phyloP scores from a whole-genome alignment of 2,797 vertebrate genomes.

The Scomberomorus guttatus region DNA sequence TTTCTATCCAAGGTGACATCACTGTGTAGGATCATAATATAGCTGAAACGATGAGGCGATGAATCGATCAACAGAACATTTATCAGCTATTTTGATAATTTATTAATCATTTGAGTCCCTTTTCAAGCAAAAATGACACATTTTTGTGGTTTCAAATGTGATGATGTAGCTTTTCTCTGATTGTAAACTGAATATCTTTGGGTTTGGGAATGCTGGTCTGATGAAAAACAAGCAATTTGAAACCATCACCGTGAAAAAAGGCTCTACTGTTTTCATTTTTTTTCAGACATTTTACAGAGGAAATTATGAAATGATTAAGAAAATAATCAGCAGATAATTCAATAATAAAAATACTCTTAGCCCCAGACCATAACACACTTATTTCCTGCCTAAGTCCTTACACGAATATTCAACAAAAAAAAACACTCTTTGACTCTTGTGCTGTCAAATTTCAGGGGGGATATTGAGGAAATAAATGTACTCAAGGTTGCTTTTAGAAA shows the following conservation, averaged over 20 bases:
- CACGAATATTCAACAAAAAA: conserved; percentile 18
- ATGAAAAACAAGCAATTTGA: conserved; percentile 2
- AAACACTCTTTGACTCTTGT: not conserved
- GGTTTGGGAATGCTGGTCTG: not conserved
- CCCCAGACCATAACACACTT: not conserved
- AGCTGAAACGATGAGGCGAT: not conserved
- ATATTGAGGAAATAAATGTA: conserved; percentile 30
- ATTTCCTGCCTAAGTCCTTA: conserved; percentile 2
- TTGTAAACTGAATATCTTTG: not conserved
- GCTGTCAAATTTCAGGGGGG: not conserved
- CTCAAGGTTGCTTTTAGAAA: conserved; percentile 19
- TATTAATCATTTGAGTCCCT: not conserved
- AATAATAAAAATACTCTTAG: not conserved
- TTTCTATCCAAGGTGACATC: not conserved
- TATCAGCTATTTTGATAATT: not conserved
- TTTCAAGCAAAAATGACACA: not conserved
- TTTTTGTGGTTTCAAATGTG: not conserved
- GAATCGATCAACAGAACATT: not conserved
- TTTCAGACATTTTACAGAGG: not conserved
- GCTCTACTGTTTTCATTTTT: not conserved
- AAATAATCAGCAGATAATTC: not conserved
- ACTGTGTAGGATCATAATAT: not conserved
- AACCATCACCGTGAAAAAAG: not conserved
- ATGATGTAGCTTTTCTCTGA: not conserved
- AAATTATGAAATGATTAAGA: too few species aligned